A percentile compares a stretch with the other conserved stretches of the same genome.
Conservation (phyloP, 2,113 vertebrate species). For the Rhombomys opimus region DNA sequence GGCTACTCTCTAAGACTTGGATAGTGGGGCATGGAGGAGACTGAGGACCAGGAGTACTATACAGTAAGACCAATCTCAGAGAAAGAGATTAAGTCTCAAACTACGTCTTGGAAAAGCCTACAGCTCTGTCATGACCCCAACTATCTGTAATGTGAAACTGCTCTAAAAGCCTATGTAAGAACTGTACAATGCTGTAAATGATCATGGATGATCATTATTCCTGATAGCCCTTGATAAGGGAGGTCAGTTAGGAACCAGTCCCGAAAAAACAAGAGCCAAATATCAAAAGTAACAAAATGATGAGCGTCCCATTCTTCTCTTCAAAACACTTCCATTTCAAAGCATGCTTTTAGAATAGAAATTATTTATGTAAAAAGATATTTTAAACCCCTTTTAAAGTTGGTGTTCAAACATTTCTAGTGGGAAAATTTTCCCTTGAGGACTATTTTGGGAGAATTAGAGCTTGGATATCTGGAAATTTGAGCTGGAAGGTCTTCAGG, state of each 20-base stretch:
- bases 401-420: background rate
- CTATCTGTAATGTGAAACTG: background rate
- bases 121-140: background rate
- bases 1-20: background rate
- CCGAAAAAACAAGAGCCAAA: background rate
- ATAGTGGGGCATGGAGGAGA: background rate
- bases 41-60: background rate
- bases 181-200: background rate
- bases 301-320: background rate
- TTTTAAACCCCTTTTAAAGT: background rate
- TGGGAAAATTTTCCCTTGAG: background rate
- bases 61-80: background rate
- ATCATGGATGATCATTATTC: background rate
- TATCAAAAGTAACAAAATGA: background rate
- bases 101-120: background rate
- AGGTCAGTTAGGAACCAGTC: background rate
- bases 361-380: background rate
- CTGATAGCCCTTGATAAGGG: background rate
- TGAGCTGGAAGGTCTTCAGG: background rate
- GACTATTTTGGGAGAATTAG: background rate
- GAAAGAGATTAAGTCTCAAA: background rate
- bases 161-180: background rate
- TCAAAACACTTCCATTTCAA: background rate
- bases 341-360: background rate
- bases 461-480: background rate